Evolutionary conservation across 2,113 vertebrate species (phyloP).

Genomic region (Pangasianodon gigas): DNA sequence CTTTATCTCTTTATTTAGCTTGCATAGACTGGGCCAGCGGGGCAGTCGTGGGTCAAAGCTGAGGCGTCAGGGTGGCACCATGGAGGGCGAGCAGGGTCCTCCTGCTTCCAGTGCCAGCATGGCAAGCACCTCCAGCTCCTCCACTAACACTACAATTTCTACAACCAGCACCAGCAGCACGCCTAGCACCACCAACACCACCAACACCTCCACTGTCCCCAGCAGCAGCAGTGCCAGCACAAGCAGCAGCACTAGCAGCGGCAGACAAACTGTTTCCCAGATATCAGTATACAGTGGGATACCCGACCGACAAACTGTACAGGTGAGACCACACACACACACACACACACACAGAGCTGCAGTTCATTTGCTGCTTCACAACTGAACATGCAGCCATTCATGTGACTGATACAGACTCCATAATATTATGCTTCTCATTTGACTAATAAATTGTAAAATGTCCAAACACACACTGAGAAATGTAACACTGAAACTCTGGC

Average conservation of each 20-base stretch:
- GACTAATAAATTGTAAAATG: neutral
- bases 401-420: neutral
- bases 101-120: constrained; percentile 68
- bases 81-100: constrained; percentile 85
- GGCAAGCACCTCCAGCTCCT: constrained; percentile 53
- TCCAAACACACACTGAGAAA: neutral
- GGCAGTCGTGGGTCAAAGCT: constrained; percentile 71
- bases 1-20: constrained; percentile 58
- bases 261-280: constrained; percentile 78
- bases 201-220: constrained; percentile 21
- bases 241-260: constrained; percentile 57
- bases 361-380: neutral
- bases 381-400: neutral
- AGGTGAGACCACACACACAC: constrained; percentile 74
- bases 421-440: constrained; percentile 7
- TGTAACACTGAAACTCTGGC: neutral
- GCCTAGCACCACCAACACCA: constrained; percentile 46
- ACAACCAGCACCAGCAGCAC: constrained; percentile 52
- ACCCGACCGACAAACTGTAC: constrained; percentile 90
- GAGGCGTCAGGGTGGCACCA: constrained; percentile 75
- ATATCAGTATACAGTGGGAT: constrained; percentile 92
- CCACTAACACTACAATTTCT: constrained; percentile 50
- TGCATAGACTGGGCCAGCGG: constrained; percentile 75
- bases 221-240: constrained; percentile 43
- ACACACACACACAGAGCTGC: neutral